phyloP scores from a whole-genome alignment of 1,140 invertebrate genomes.

The Drosophila funebris region DNA sequence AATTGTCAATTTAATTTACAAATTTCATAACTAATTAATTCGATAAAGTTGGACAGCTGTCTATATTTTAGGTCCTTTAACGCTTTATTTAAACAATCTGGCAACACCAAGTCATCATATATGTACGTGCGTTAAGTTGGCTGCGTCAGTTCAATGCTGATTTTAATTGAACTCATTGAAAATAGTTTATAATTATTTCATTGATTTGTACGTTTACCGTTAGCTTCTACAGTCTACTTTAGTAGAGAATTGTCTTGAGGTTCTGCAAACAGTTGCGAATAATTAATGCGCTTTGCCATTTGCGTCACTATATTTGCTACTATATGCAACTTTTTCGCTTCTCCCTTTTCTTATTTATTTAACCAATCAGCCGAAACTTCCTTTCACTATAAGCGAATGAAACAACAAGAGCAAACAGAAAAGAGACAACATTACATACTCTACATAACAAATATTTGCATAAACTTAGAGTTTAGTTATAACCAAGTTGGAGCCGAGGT shows the following conservation, averaged over 20 bases:
- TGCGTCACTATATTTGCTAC: slow-evolving; percentile 23
- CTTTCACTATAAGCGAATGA: slow-evolving; percentile 32
- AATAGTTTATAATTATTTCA: neutral
- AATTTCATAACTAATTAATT: no score
- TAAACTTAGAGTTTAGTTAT: neutral
- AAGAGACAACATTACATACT: neutral
- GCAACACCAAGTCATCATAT: no score
- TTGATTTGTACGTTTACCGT: neutral
- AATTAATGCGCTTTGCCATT: slow-evolving; percentile 8
- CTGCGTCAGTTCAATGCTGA: no score
- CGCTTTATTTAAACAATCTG: no score
- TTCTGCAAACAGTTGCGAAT: neutral
- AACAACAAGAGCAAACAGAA: neutral
- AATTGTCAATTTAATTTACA: no score
- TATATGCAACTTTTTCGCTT: slow-evolving; percentile 25
- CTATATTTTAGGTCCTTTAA: no score
- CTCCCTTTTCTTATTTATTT: slow-evolving; percentile 34
- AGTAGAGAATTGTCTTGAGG: neutral
- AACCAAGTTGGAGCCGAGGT: slow-evolving; percentile 10
- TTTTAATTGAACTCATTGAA: no score
- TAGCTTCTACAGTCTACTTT: no score
- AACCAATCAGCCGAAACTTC: slow-evolving; percentile 41
- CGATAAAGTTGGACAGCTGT: no score
- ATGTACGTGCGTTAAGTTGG: no score
- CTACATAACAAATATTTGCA: slow-evolving; percentile 32